Conservation (phyloP, 2,888 invertebrate genomes). For the Rosalia funebris region DNA sequence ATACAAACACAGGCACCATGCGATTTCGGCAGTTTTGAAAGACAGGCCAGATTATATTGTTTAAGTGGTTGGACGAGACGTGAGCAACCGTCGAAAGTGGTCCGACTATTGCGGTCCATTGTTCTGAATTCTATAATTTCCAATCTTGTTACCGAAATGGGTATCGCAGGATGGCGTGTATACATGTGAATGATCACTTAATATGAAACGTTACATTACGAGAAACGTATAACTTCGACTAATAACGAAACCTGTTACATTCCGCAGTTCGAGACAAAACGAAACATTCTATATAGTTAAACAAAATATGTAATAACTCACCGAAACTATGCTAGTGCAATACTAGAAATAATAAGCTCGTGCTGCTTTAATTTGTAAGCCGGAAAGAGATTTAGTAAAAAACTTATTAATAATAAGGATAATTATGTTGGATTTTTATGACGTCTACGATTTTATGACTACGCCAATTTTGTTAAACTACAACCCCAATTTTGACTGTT, state of each 20-base stretch:
- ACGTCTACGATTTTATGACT: too few relatives aligned
- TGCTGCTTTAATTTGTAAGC: too few relatives aligned
- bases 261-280: background rate
- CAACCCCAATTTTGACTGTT: too few relatives aligned
- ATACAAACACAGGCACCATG: conserved; percentile 48
- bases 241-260: background rate
- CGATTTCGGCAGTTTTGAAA: conserved; percentile 47
- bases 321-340: too few relatives aligned
- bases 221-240: too few relatives aligned
- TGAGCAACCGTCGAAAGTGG: conserved; percentile 45
- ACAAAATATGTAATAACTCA: too few relatives aligned
- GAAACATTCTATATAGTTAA: too few relatives aligned
- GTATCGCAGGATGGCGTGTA: conserved; percentile 8
- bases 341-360: too few relatives aligned
- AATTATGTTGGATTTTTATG: too few relatives aligned
- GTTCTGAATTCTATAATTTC: conserved; percentile 35
- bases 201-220: background rate
- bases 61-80: conserved; percentile 45
- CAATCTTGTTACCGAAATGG: conserved; percentile 33
- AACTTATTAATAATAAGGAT: too few relatives aligned
- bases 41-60: conserved; percentile 52
- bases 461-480: too few relatives aligned
- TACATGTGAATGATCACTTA: conserved; percentile 11
- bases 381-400: too few relatives aligned
- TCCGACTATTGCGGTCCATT: conserved; percentile 38